phyloP scores from a whole-genome alignment of 2,113 vertebrate genomes.

The Brachypteracias leptosomus region DNA sequence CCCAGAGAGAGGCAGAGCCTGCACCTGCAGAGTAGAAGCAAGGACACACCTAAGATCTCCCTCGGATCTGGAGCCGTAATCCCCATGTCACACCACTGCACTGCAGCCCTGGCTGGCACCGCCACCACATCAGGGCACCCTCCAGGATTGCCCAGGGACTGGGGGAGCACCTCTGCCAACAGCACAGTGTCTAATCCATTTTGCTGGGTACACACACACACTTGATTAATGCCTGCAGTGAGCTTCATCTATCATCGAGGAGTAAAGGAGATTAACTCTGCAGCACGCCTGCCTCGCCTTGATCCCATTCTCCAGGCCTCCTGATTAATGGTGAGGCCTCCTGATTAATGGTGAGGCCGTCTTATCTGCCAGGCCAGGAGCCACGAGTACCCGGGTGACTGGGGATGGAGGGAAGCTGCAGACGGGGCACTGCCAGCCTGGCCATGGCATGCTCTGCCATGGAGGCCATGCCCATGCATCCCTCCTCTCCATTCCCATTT shows the following conservation, averaged over 20 bases:
- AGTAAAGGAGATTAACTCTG: conserved; percentile 57
- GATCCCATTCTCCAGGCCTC: conserved; percentile 43
- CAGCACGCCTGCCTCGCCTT: neutral
- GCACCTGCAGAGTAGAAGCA: neutral
- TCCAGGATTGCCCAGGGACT: neutral
- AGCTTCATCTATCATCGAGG: conserved; percentile 45
- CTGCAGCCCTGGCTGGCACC: neutral
- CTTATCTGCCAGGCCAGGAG: conserved; percentile 47
- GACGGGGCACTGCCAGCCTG: rapidly evolving
- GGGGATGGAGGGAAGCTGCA: neutral
- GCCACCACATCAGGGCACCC: rapidly evolving
- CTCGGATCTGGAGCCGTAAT: neutral
- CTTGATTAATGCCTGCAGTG: conserved; percentile 60
- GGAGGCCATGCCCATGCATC: rapidly evolving
- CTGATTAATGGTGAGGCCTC: neutral
- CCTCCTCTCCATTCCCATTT: neutral
- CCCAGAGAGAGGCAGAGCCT: neutral
- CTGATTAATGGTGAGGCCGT: neutral
- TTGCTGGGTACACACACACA: neutral
- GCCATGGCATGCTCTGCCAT: neutral
- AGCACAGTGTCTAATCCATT: conserved; percentile 8
- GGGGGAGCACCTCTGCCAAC: rapidly evolving
- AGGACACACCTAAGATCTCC: neutral
- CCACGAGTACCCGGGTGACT: neutral
- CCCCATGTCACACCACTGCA: rapidly evolving